Base-by-base conservation (phyloP, 1,140 invertebrate species). In the Ceratosolen solmsi region DNA sequence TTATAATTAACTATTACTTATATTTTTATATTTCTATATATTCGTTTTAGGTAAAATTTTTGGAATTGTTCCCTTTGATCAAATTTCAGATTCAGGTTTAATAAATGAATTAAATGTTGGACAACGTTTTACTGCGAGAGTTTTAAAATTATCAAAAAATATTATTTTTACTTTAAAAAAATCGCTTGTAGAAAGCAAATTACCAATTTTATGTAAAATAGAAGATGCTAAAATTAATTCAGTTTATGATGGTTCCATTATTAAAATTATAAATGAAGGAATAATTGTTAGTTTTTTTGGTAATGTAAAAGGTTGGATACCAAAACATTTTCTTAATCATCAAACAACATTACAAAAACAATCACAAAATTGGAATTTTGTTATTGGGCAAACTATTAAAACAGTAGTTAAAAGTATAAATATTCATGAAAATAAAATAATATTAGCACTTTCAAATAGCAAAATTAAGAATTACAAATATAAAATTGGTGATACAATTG, bases 251-350 rank as follows among this genome's bases (percentile, higher is more conserved):
- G 94, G 94, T 2, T 92, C 93, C 7, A 89, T 95, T 5, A 87
- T 92, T 0, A 88, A 91, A 72, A 89, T 91, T 54, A 89, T 89
- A 8, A 46, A 86, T 2, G 87, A 87, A 54, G 94, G 93, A 71
- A 76, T 94, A 1, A 63, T 94, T 3, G 92, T 95, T 0, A 89
- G 90, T 70, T 95, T 95, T 88, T 94, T 94, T 85, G 92, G 91
- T 63, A 91, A 93, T 73, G 87, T 94, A 2, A 92, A 90, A 77
- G 94, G 94, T 1, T 92, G 92, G 82, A 87, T 95, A 1, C 92
- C 93, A 46, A 89, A 87, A 1, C 87, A 90, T 7, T 91, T 92
- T 75, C 89, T 94, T 0, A 92, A 91, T 41, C 88, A 91, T 68
- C 86, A 92, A 36, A 90, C 90, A 0, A 80, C 93, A 83, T 82